Evolutionary conservation across 1,140 invertebrate species (phyloP).

Genomic region (Lasioglossum baleicum): DNA sequence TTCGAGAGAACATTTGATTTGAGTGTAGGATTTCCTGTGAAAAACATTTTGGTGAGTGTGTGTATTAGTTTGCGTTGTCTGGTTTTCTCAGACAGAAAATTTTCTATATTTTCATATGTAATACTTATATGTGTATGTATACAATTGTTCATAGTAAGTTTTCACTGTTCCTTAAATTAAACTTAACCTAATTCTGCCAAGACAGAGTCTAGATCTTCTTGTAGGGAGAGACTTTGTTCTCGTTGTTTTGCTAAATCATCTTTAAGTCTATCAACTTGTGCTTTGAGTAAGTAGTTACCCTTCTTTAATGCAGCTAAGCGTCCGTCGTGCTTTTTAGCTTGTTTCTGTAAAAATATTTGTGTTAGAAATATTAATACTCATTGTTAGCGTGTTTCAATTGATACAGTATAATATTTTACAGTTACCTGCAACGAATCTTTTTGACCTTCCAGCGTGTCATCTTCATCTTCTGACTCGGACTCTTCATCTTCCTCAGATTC

Average conservation of each 20-base stretch:
- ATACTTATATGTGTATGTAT: conserved; percentile 58
- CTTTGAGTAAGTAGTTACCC: conserved; percentile 91
- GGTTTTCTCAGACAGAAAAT: conserved; percentile 43
- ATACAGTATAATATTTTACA: background rate
- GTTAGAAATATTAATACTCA: background rate
- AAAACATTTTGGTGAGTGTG: conserved; percentile 31
- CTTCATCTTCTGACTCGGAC: conserved; percentile 83
- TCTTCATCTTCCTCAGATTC: conserved; percentile 83
- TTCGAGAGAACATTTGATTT: conserved; percentile 32
- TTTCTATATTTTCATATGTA: conserved; percentile 56
- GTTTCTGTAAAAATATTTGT: conserved; percentile 74
- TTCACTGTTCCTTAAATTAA: conserved; percentile 35
- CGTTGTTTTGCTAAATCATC: conserved; percentile 91
- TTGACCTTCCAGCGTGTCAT: conserved; percentile 75
- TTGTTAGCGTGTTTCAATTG: background rate
- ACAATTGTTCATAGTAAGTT: conserved; percentile 53
- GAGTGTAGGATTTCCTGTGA: conserved; percentile 26
- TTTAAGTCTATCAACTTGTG: conserved; percentile 91
- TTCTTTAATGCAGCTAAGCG: conserved; percentile 89
- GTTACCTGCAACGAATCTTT: conserved; percentile 72
- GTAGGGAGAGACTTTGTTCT: conserved; percentile 86
- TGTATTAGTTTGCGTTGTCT: conserved; percentile 36
- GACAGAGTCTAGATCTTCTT: conserved; percentile 91
- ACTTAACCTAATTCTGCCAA: conserved; percentile 85
- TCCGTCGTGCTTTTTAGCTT: conserved; percentile 87